These are phyloP conservation scores for Lepidurus couesii DNA, from an alignment of 1,140 invertebrate species.

Conservation along the genomic window DNA sequence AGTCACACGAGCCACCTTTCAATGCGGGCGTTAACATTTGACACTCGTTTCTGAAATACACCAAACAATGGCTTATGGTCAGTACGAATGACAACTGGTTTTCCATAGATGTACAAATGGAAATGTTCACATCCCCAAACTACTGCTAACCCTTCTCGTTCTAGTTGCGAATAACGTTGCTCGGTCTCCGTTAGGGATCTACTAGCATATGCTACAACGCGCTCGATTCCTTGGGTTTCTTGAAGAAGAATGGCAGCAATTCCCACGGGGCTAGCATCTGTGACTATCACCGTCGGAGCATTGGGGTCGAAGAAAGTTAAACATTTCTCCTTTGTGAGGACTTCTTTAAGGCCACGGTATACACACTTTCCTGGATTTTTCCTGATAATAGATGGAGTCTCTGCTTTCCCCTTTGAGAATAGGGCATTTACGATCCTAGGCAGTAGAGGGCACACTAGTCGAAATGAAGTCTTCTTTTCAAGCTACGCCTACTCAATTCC, in stretches of 20 bases:
- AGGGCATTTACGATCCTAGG: no score
- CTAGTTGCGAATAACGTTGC: slow-evolving; percentile 40
- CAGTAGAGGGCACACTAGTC: no score
- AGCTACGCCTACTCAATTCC: no score
- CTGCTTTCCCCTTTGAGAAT: no score
- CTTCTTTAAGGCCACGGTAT: slow-evolving; percentile 27
- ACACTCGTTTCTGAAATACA: not conserved
- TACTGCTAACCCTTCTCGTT: slow-evolving; percentile 42
- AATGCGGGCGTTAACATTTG: not conserved
- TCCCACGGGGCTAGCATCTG: slow-evolving; percentile 44
- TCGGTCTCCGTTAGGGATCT: slow-evolving; percentile 38
- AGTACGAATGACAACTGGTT: not conserved
- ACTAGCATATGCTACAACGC: slow-evolving; percentile 42
- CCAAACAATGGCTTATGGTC: slow-evolving; percentile 12
- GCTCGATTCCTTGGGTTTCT: not conserved
- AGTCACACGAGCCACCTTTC: slow-evolving; percentile 6
- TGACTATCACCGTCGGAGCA: slow-evolving; percentile 40
- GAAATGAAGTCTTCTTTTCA: no score
- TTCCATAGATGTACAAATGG: slow-evolving; percentile 29
- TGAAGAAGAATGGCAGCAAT: slow-evolving; percentile 43
- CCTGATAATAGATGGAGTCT: no score
- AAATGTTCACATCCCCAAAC: slow-evolving; percentile 41
- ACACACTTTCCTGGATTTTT: no score
- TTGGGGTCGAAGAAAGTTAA: slow-evolving; percentile 41
- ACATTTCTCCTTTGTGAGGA: slow-evolving; percentile 31